phyloP scores from a whole-genome alignment of 2,797 vertebrate genomes.

The Chiloscyllium punctatum region DNA sequence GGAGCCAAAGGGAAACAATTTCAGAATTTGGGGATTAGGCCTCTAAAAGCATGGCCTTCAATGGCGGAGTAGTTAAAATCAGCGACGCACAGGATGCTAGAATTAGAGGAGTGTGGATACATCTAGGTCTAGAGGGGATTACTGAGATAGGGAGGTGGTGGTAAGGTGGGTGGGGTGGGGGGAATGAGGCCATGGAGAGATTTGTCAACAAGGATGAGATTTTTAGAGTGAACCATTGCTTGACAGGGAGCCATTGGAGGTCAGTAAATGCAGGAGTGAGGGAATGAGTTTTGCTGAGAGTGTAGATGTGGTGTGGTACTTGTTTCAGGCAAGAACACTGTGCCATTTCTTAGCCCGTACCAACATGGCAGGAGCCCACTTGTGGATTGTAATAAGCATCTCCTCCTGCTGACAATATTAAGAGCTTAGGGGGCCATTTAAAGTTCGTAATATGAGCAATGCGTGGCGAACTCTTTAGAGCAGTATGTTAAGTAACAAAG shows the following conservation, averaged over 20 bases:
- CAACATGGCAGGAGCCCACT: not conserved
- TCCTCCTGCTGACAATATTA: not conserved
- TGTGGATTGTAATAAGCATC: not conserved
- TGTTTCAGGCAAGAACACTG: not conserved
- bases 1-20: not conserved
- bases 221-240: not conserved
- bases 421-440: not conserved
- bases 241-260: not conserved
- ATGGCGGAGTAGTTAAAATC: not conserved
- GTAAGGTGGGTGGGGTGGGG: too few relatives aligned
- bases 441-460: too few relatives aligned
- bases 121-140: not conserved
- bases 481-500: not conserved
- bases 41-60: not conserved
- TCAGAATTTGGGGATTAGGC: not conserved
- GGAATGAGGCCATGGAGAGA: too few relatives aligned
- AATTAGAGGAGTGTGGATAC: not conserved
- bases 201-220: not conserved
- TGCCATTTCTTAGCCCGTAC: not conserved
- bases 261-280: not conserved
- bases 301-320: not conserved
- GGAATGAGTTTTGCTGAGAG: not conserved
- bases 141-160: not conserved
- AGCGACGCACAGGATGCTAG: not conserved
- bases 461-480: not conserved